Conservation (phyloP, 2,888 invertebrate genomes). For the Apodemia hepburni region DNA sequence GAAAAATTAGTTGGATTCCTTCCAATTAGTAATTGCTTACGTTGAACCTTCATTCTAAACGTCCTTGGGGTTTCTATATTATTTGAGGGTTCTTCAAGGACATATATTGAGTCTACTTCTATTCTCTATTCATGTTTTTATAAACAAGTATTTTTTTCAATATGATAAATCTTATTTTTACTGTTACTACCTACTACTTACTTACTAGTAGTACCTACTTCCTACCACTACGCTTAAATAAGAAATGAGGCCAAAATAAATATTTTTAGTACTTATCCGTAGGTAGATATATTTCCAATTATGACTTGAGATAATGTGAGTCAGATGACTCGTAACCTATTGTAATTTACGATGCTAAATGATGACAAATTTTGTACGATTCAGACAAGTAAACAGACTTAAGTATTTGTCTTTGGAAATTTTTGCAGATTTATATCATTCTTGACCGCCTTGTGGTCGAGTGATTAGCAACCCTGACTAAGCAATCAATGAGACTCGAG, state of each 20-base stretch:
- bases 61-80: conserved; percentile 12
- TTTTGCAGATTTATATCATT: neutral
- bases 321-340: conserved; percentile 7
- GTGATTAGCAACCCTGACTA: too few relatives aligned
- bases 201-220: too few relatives aligned
- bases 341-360: conserved; percentile 8
- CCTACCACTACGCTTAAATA: too few relatives aligned
- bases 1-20: conserved; percentile 28
- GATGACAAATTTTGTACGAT: neutral
- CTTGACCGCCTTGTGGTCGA: too few relatives aligned
- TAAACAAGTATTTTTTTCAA: neutral
- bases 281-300: conserved; percentile 1
- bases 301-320: neutral
- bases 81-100: conserved; percentile 10
- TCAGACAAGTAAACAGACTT: conserved; percentile 7
- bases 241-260: too few relatives aligned
- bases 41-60: conserved; percentile 4
- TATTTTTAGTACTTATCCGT: neutral
- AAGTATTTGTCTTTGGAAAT: neutral
- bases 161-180: neutral
- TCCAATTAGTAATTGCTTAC: conserved; percentile 30
- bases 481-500: too few relatives aligned
- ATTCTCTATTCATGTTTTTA: neutral
- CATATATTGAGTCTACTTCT: neutral
- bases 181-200: neutral